A percentile compares a stretch with the other conserved stretches of the same genome.
These are phyloP conservation scores for Gasteruption jaculator DNA, from an alignment of 2,888 invertebrate genomes.

Conservation along the genomic window DNA sequence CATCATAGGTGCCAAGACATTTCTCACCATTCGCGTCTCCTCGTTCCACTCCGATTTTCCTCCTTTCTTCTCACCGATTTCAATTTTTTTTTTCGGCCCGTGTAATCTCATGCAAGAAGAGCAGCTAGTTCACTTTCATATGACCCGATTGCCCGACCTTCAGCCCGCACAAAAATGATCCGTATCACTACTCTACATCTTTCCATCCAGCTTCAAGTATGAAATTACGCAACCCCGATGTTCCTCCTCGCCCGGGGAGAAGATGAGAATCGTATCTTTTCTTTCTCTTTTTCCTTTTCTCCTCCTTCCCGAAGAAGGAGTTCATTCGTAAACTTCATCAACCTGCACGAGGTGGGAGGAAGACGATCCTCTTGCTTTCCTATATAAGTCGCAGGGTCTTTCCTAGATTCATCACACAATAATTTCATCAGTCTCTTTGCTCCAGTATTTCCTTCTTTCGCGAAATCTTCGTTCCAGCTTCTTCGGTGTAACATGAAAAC, in stretches of 20 bases:
- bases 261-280: slow-evolving; percentile 3
- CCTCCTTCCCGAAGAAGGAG: not conserved
- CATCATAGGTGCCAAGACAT: too few species aligned
- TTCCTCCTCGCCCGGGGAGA: too few species aligned
- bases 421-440: too few species aligned
- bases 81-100: slow-evolving; percentile 5
- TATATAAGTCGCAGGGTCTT: slow-evolving; percentile 10
- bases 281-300: slow-evolving; percentile 10
- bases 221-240: slow-evolving; percentile 14
- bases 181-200: slow-evolving; percentile 31
- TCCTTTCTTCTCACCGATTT: slow-evolving; percentile 6
- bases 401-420: slow-evolving; percentile 4
- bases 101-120: slow-evolving; percentile 8
- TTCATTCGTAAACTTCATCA: too few species aligned
- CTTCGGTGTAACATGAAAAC: too few species aligned
- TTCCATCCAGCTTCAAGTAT: not conserved
- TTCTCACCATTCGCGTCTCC: too few species aligned
- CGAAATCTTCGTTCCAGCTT: too few species aligned
- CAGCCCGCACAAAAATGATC: slow-evolving; percentile 39
- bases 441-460: too few species aligned
- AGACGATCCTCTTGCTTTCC: slow-evolving; percentile 33
- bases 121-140: slow-evolving; percentile 34
- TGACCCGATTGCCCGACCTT: slow-evolving; percentile 41
- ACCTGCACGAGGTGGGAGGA: slow-evolving; percentile 45
- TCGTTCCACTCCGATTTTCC: slow-evolving; percentile 16